Percentiles rank a stretch among this genome's conserved stretches.
Conservation (phyloP, 2,797 vertebrate genomes). For the Huso huso region DNA sequence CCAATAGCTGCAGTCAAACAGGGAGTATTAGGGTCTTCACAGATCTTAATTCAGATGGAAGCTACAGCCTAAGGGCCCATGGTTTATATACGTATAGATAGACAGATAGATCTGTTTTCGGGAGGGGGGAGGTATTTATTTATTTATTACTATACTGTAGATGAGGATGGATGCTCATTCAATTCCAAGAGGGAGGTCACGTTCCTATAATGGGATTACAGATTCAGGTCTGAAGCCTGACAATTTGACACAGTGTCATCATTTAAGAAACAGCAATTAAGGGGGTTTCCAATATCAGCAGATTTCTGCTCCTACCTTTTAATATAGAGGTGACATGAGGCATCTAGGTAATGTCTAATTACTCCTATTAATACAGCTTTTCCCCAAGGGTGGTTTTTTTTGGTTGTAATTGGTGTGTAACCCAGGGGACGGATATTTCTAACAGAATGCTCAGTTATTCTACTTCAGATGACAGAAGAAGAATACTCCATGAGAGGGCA, state of each 20-base stretch:
- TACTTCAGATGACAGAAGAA: not conserved
- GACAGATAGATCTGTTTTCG: too few relatives aligned
- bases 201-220: not conserved
- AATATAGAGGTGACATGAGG: not conserved
- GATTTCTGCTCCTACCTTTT: not conserved
- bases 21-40: not conserved
- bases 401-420: not conserved
- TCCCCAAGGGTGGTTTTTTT: not conserved
- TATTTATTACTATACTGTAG: not conserved
- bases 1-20: slow-evolving; percentile 9
- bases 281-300: not conserved
- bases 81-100: too few relatives aligned
- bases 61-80: not conserved
- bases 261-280: not conserved
- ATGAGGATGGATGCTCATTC: not conserved
- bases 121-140: not conserved
- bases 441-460: not conserved
- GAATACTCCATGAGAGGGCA: not conserved
- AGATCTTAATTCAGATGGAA: not conserved
- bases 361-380: slow-evolving; percentile 1
- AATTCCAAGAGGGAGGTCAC: not conserved
- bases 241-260: slow-evolving; percentile 1
- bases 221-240: not conserved
- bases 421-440: not conserved
- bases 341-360: not conserved